Evolutionary conservation across 2,888 invertebrate genomes (phyloP), one percentile per base, ranked within the genome.

Genomic region (Psylliodes chrysocephalus): DNA sequence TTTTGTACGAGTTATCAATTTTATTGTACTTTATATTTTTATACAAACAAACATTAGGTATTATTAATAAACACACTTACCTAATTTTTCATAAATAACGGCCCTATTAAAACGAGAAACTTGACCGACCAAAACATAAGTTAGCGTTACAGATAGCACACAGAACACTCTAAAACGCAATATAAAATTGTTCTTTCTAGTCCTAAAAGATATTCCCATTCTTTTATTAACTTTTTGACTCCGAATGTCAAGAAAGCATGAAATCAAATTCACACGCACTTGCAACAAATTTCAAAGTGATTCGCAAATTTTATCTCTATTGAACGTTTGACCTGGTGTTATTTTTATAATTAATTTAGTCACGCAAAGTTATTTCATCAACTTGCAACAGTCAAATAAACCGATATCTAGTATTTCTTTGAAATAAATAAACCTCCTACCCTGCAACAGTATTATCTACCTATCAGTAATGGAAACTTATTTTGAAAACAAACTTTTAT

Each of bases 141-240:
- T 72, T 47, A 75, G 63, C 25, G 76, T 76, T 60, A 81, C 74
- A 52, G 74, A 70, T 18, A 78, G 56, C 62, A 82, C 70, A 71
- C 75, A 74, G 55, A 78, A 60, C 66, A 81, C 73, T 72, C 76
- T 80, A 63, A 81, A 70, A 44, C 73, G 73, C 51, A 80, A 68
- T 55, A 78, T 77, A 28, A 78, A 68, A 62, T 65, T 60, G 67
- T 68, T 71, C 70, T 75, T 76, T 75, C 74, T 80, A 78, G 79
- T 80, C 79, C 80, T 77, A 68, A 78, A 72, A 60, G 77, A 68
- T 76, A 79, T 79, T 71, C 73, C 78, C 79, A 80, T 80, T 66
- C 66, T 72, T 69, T 71, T 66, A 46, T n/a, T 30, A 63, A 68
- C 12, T 49, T 52, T 30, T 44, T 49, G 28, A 38, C n/a, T 47